A percentile compares a stretch with the other conserved stretches of the same genome.
Conservation (phyloP, 2,113 vertebrate species). For the Struthidea cinerea region DNA sequence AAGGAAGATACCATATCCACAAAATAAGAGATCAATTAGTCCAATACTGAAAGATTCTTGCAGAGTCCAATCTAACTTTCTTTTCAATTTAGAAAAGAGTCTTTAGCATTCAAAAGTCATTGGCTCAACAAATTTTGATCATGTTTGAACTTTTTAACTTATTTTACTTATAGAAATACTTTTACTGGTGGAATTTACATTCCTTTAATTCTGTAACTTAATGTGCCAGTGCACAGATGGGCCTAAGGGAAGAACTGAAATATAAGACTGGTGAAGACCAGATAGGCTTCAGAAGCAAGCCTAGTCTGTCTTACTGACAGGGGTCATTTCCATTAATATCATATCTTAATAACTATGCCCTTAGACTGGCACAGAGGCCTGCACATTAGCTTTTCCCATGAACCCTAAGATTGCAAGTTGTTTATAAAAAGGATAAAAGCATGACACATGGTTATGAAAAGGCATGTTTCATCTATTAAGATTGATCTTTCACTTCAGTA, state of each 20-base stretch:
- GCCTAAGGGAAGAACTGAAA: background rate
- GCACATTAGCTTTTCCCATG: constrained; percentile 7
- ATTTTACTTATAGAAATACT: background rate
- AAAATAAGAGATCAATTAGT: background rate
- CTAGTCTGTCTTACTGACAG: constrained; percentile 32
- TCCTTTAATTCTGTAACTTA: background rate
- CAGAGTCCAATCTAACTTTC: background rate
- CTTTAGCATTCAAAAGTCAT: background rate
- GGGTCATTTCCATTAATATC: constrained; percentile 51
- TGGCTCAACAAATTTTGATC: background rate
- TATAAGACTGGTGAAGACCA: background rate
- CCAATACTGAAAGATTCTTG: background rate
- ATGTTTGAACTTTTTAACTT: background rate
- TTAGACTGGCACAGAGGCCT: background rate
- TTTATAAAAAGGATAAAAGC: constrained; percentile 14
- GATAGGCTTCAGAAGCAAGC: constrained; percentile 13
- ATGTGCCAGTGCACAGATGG: background rate
- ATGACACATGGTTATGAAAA: constrained; percentile 1
- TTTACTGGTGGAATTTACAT: background rate
- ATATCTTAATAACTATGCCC: constrained; percentile 11
- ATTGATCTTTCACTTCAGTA: constrained; percentile 4
- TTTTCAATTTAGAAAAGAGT: background rate
- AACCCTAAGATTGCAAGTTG: background rate
- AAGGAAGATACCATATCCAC: background rate
- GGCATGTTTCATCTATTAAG: background rate